Conservation (phyloP, 2,113 vertebrate genomes). For the Paramormyrops kingsleyae region DNA sequence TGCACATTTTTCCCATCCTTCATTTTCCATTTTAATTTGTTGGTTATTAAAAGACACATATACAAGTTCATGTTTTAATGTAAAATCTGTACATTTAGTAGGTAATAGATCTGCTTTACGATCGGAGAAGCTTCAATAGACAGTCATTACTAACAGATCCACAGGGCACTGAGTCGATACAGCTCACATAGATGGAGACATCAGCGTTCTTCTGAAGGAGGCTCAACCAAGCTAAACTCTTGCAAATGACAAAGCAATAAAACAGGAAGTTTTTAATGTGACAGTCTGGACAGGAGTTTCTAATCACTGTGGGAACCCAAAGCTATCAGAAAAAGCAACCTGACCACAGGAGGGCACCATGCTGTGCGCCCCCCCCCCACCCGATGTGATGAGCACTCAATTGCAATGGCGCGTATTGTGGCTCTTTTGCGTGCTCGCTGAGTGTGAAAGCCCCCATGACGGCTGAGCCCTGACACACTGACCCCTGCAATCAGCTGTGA, state of each 20-base stretch:
- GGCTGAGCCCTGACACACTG: background rate
- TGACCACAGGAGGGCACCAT: background rate
- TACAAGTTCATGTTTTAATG: background rate
- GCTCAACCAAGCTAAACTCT: background rate
- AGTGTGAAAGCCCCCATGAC: background rate
- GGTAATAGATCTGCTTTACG: background rate
- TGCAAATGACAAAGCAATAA: background rate
- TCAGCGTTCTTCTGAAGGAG: background rate
- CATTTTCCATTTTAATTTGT: background rate
- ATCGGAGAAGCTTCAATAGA: background rate
- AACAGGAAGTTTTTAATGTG: background rate
- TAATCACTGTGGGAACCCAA: background rate
- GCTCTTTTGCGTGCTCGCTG: background rate
- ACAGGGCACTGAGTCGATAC: background rate
- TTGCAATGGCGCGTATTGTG: background rate
- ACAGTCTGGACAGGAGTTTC: background rate
- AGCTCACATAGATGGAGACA: background rate
- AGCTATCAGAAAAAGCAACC: background rate
- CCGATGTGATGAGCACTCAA: background rate
- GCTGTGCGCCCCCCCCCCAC: background rate
- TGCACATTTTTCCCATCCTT: background rate
- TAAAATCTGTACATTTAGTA: background rate
- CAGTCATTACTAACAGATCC: background rate
- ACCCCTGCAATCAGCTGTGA: background rate
- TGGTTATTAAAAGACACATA: background rate